A percentile compares a stretch with the other conserved stretches of the same genome.
These are phyloP conservation scores for rabbit (Oryctolagus cuniculus) DNA, from an alignment of 2,113 vertebrate genomes.

Conservation along the genomic window mOryCun1.1 NC_091443.1:49867001-49867500, in stretches of 20 bases:
- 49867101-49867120: background rate
- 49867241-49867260: background rate
- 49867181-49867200: background rate
- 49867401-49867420: background rate
- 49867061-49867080: background rate
- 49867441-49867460: background rate
- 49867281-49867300: background rate
- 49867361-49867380: background rate
- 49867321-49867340: background rate
- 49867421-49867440: conserved; percentile 26
- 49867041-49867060: background rate
- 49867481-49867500: background rate
- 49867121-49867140: background rate
- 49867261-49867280: background rate
- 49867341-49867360: conserved; percentile 19
- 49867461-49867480: background rate
- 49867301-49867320: conserved; percentile 17
- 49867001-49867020: background rate
- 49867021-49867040: background rate
- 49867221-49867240: background rate
- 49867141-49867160: background rate
- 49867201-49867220: background rate
- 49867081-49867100: background rate
- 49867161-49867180: background rate
- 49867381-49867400: conserved; percentile 21